Base-by-base conservation (phyloP, 2,888 invertebrate genomes). In the Andrena minutula region DNA sequence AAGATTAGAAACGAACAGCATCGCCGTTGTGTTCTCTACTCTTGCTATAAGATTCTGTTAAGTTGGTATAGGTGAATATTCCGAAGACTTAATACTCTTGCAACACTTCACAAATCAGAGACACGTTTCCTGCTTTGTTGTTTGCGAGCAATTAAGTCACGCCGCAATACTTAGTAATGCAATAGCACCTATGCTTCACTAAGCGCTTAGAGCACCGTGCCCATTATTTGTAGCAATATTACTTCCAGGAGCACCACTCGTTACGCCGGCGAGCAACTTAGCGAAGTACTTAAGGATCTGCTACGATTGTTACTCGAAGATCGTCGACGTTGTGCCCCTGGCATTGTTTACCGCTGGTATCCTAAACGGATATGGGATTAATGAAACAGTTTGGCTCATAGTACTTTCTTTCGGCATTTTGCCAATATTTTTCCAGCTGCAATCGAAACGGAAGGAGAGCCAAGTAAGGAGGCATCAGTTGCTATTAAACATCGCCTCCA, bases 301-400 rank as follows among this genome's bases (percentile, higher is more conserved):
- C 74, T 93, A 93, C 69, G 91, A 93, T 53, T 89, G 90, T 82
- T 89, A 92, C 56, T 90, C 93, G 61, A 91, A 88, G 75, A 79
- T 92, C 3, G 85, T 89, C 32, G 92, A 93, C 71, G 87, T 93
- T 58, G 84, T 92, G 73, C 93, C 93, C 53, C 89, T 93, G 83
- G 92, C 91, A 64, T 90, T 93, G 78, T 90, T 93, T 75, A 91
- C 93, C 2, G 90, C 89, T 8, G 93, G 93, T 86, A 91, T 93
- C 69, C 87, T 93, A 68, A 82, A 89, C 2, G 89, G 88, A 65
- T 91, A 92, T 79, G 84, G 88, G 12, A 83, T 90, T 51, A 86
- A 89, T 53, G 90, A 92, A 60, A 86, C 87, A 56, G 47, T 92
- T 56, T 89, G 92, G 72, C 89, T 90, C 16, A 74, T 90, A n/a